A percentile compares a stretch with the other conserved stretches of the same genome.
Evolutionary conservation across 2,113 vertebrate genomes (phyloP).

Genomic region (Amblyornis subalaris): DNA sequence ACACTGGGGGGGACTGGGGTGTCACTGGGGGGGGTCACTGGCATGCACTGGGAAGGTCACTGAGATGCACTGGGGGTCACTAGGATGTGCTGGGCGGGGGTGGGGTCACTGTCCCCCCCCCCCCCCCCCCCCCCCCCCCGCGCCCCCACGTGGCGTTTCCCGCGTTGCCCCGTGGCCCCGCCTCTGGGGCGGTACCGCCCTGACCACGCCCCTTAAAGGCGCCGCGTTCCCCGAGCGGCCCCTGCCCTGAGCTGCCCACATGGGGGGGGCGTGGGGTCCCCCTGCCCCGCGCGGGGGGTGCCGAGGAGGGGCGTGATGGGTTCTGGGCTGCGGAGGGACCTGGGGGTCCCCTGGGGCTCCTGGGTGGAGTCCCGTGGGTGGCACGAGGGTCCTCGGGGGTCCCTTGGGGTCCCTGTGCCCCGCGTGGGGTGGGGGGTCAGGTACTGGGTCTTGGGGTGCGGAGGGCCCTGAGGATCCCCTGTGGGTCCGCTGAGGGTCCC

Average conservation of each 20-base stretch:
- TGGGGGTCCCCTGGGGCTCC: not conserved
- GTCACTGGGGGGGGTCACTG: not conserved
- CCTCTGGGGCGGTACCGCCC: fast-evolving
- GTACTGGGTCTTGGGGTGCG: too few relatives aligned
- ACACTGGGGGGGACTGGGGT: not conserved
- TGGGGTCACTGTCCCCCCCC: not conserved
- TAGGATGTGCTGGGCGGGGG: too few relatives aligned
- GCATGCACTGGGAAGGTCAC: too few relatives aligned
- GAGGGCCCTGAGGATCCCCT: too few relatives aligned
- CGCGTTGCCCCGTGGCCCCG: not conserved
- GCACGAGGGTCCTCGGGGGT: not conserved
- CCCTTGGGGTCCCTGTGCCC: not conserved
- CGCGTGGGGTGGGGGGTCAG: not conserved
- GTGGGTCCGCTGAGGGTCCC: too few relatives aligned
- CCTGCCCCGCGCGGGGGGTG: not conserved
- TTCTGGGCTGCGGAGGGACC: too few relatives aligned
- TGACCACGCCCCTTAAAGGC: not conserved
- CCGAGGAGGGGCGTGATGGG: not conserved
- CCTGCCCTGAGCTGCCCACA: too few relatives aligned
- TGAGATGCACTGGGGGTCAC: not conserved
- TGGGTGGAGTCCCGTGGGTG: too few relatives aligned
- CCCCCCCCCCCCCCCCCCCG: not conserved
- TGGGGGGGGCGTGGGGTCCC: not conserved
- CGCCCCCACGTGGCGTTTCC: not conserved
- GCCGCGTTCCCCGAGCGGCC: not conserved